A percentile compares a stretch with the other conserved stretches of the same genome.
Evolutionary conservation across 2,888 invertebrate genomes (phyloP).

Genomic region (Cryptophagus acutangulus): DNA sequence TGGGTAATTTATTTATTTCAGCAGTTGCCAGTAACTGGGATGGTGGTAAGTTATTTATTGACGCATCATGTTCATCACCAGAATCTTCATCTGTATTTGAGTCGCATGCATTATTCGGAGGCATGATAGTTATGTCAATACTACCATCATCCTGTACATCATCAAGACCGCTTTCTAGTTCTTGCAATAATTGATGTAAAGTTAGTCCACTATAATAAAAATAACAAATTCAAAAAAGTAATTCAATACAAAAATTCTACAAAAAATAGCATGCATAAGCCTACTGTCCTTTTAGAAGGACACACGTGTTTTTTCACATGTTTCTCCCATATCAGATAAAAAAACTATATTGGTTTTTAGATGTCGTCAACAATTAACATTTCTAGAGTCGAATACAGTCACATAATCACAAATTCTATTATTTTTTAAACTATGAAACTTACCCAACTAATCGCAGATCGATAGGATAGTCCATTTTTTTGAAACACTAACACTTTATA

Average conservation of each 20-base stretch:
- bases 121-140: not conserved
- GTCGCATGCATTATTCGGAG: not conserved
- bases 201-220: not conserved
- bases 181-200: not conserved
- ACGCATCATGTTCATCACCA: not conserved
- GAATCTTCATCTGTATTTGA: not conserved
- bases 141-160: not conserved
- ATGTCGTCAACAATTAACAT: too few relatives aligned
- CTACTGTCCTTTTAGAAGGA: slow-evolving; percentile 1
- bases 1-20: not conserved
- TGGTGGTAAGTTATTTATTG: not conserved
- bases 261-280: not conserved
- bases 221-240: too few relatives aligned
- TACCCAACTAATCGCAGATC: too few relatives aligned
- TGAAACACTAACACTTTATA: too few relatives aligned
- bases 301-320: not conserved
- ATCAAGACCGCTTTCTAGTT: not conserved
- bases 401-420: too few relatives aligned
- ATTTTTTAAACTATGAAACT: too few relatives aligned
- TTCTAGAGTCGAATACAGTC: too few relatives aligned
- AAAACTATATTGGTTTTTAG: too few relatives aligned
- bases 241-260: too few relatives aligned
- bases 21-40: not conserved
- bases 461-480: too few relatives aligned
- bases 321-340: too few relatives aligned